phyloP scores from a whole-genome alignment of 2,888 invertebrate genomes.

The Norana najaformis region DNA sequence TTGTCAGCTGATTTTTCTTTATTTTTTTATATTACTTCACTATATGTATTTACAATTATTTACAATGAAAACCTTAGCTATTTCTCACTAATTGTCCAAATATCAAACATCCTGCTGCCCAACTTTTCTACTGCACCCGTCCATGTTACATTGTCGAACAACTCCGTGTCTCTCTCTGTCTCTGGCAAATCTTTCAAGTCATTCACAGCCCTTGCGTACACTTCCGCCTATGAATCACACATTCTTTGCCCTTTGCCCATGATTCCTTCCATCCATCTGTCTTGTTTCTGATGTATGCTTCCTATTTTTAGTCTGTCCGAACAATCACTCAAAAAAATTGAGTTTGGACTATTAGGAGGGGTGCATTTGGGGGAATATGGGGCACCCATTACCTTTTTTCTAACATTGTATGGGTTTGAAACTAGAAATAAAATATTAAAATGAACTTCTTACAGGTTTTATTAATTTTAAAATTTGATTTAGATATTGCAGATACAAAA shows the following conservation, averaged over 20 bases:
- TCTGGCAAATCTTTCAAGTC: too few relatives aligned
- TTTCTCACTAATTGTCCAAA: not conserved
- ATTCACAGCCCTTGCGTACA: too few relatives aligned
- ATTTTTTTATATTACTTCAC: too few relatives aligned
- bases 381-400: not conserved
- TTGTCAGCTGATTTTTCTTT: too few relatives aligned
- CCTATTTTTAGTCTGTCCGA: not conserved
- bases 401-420: not conserved
- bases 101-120: not conserved
- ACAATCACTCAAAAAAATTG: not conserved
- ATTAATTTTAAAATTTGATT: not conserved
- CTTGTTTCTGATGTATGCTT: not conserved
- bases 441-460: not conserved
- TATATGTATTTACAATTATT: not conserved
- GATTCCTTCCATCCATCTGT: too few relatives aligned
- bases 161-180: too few relatives aligned
- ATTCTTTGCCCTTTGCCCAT: not conserved
- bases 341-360: not conserved
- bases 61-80: not conserved
- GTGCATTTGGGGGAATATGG: not conserved
- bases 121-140: not conserved
- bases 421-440: not conserved
- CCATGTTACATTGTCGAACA: not conserved
- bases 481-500: not conserved
- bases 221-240: too few relatives aligned